Evolutionary conservation across 2,888 invertebrate species (phyloP).

Genomic region (Macrosiphum euphorbiae): DNA sequence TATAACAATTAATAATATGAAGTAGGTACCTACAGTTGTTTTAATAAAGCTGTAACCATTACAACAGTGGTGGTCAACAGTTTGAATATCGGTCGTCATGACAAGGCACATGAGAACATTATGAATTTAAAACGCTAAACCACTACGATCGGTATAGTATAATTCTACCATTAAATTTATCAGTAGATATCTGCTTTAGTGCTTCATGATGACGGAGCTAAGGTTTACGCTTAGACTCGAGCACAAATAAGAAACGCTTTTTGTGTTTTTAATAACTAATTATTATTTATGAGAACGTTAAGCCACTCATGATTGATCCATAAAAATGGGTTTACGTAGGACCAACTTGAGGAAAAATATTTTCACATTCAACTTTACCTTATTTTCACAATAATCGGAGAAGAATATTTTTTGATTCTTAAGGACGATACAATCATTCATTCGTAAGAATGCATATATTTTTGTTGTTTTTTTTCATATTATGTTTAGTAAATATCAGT

Average conservation of each 20-base stretch:
- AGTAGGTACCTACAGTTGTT: neutral
- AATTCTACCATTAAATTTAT: no score
- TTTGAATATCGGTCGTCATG: no score
- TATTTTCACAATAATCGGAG: neutral
- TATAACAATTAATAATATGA: neutral
- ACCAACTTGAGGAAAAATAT: neutral
- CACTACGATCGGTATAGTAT: no score
- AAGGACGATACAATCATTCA: no score
- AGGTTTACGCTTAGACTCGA: neutral
- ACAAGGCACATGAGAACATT: no score
- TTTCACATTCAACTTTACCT: neutral
- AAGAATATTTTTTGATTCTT: neutral
- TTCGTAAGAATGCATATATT: neutral
- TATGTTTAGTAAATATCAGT: no score
- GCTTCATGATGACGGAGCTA: neutral
- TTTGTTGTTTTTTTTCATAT: neutral
- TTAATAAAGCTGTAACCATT: neutral
- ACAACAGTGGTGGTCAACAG: no score
- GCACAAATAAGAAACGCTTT: neutral
- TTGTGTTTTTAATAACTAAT: neutral
- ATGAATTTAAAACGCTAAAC: no score
- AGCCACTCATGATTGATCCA: neutral
- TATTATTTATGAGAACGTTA: neutral
- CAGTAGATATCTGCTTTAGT: neutral
- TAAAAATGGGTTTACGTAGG: neutral